Evolutionary conservation across 2,797 vertebrate species (phyloP).

Genomic region (Cacajao melanocephalus): DNA sequence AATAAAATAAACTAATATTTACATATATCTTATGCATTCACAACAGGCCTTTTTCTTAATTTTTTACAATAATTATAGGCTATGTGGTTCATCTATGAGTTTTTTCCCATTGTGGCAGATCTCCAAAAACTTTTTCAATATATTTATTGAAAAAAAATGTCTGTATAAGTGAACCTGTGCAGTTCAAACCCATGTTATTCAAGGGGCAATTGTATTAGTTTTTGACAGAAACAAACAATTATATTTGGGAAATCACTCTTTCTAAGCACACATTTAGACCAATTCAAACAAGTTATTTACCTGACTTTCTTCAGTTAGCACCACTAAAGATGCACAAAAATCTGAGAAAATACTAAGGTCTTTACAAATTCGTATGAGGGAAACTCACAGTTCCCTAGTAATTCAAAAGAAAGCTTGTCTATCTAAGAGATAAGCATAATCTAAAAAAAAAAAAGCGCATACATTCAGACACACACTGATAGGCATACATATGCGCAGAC

Average conservation of each 20-base stretch:
- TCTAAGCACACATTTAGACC: background rate
- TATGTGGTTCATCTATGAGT: background rate
- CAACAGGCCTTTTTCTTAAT: background rate
- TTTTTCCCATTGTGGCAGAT: background rate
- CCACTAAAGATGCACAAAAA: background rate
- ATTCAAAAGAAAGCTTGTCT: background rate
- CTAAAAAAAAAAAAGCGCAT: background rate
- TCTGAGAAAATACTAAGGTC: background rate
- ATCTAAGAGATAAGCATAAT: background rate
- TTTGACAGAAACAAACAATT: constrained; percentile 12
- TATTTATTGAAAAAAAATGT: background rate
- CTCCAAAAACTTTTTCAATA: background rate
- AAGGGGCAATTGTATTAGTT: background rate
- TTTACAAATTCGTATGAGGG: background rate
- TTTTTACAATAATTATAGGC: background rate
- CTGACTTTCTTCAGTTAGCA: background rate
- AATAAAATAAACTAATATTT: background rate
- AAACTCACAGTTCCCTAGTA: background rate
- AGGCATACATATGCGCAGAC: background rate
- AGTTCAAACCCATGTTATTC: background rate
- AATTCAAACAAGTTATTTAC: constrained; percentile 17
- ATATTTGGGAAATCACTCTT: background rate
- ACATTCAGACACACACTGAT: background rate
- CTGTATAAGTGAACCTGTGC: background rate
- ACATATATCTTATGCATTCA: background rate